A percentile compares a stretch with the other conserved stretches of the same genome.
Evolutionary conservation across 2,888 invertebrate species (phyloP).

Genomic region (Athripsodes cinereus): DNA sequence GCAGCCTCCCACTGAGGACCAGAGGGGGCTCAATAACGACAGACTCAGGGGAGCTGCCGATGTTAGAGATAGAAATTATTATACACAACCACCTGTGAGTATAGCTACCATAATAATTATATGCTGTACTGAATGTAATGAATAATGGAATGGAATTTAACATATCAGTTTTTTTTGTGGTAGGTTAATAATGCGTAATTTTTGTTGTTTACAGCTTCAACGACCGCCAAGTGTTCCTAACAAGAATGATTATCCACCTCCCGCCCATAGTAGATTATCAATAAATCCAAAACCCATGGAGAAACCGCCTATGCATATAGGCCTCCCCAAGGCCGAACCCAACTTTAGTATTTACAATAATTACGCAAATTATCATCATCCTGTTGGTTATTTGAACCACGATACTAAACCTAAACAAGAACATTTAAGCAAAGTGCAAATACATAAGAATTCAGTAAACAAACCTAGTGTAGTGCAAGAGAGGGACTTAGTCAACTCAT

Average conservation of each 20-base stretch:
- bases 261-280: constrained; percentile 38
- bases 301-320: constrained; percentile 32
- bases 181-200: too few species aligned
- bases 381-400: constrained; percentile 37
- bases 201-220: constrained; percentile 27
- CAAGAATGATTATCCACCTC: constrained; percentile 44
- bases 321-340: constrained; percentile 58
- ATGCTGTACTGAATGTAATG: too few species aligned
- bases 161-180: background rate
- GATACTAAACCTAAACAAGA: constrained; percentile 60
- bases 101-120: background rate
- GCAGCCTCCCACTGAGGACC: constrained; percentile 12
- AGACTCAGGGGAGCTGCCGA: constrained; percentile 17
- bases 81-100: constrained; percentile 21
- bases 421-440: constrained; percentile 33
- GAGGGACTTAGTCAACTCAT: constrained; percentile 34
- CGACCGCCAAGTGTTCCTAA: constrained; percentile 37
- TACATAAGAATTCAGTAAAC: constrained; percentile 32
- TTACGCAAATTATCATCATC: constrained; percentile 53
- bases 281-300: constrained; percentile 33
- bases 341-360: constrained; percentile 61
- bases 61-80: constrained; percentile 19
- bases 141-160: background rate
- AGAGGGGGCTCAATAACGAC: constrained; percentile 14
- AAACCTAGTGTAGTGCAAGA: constrained; percentile 34